Evolutionary conservation across 1,140 invertebrate genomes (phyloP).

Genomic region (Copidosoma floridanum): DNA sequence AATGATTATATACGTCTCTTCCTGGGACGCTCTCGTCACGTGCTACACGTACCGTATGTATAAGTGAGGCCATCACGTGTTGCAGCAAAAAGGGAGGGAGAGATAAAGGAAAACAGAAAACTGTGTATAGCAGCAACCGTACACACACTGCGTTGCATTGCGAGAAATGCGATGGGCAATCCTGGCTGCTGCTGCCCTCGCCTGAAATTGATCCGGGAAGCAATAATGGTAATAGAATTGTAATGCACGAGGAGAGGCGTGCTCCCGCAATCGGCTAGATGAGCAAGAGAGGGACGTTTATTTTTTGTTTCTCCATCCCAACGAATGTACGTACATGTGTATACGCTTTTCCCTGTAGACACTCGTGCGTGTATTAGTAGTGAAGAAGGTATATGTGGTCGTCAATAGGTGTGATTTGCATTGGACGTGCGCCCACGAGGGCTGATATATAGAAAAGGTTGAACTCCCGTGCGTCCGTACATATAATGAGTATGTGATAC

Average conservation of each 20-base stretch:
- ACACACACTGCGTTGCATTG: neutral
- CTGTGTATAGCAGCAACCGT: neutral
- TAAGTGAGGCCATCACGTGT: neutral
- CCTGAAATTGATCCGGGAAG: conserved; percentile 4
- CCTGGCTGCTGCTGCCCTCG: no score
- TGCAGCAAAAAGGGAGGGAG: neutral
- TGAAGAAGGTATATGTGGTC: conserved; percentile 28
- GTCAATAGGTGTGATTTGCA: conserved; percentile 27
- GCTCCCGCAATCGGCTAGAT: neutral
- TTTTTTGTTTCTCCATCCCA: neutral
- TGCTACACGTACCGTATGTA: no score
- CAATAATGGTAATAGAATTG: conserved; percentile 22
- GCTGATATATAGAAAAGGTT: no score
- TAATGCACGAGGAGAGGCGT: conserved; percentile 3
- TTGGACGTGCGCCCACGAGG: conserved; percentile 23
- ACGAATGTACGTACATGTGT: no score
- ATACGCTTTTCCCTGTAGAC: no score
- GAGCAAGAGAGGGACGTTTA: neutral
- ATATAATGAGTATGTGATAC: no score
- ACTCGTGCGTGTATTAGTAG: no score
- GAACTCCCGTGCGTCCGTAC: no score
- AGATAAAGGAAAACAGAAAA: neutral
- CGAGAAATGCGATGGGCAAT: conserved; percentile 16
- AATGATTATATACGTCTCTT: no score
- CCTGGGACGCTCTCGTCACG: no score